Conservation (phyloP, 1,140 invertebrate genomes). For the Steinernema khuongi region DNA sequence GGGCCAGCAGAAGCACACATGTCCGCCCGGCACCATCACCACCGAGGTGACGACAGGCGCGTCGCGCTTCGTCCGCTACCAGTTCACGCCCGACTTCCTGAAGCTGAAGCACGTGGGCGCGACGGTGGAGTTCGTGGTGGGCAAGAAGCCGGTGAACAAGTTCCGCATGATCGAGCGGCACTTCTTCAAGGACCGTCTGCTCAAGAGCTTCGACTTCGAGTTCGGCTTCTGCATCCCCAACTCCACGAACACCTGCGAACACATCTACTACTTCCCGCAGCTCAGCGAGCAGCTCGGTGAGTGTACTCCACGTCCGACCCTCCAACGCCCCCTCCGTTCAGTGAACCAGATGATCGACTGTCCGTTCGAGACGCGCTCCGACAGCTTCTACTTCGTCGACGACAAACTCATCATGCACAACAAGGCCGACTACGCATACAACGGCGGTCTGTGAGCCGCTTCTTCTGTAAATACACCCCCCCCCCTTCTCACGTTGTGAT, state of each 20-base stretch:
- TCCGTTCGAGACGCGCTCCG: conserved; percentile 92
- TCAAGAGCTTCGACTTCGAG: conserved; percentile 99
- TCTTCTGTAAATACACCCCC: background rate
- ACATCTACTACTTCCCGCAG: conserved; percentile 95
- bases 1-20: background rate
- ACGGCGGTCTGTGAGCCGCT: conserved; percentile 60
- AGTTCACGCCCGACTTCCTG: conserved; percentile 90
- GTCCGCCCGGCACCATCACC: background rate
- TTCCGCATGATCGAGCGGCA: conserved; percentile 98
- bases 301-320: conserved; percentile 41
- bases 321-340: conserved; percentile 60
- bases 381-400: conserved; percentile 98
- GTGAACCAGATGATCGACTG: conserved; percentile 90
- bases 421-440: conserved; percentile 93
- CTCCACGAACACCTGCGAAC: conserved; percentile 93
- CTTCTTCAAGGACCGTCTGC: conserved; percentile 82
- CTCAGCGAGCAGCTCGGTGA: conserved; percentile 78
- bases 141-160: conserved; percentile 80
- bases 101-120: conserved; percentile 89
- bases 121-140: conserved; percentile 95
- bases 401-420: conserved; percentile 96
- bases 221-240: conserved; percentile 98
- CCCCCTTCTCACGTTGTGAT: background rate
- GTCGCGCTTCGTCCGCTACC: conserved; percentile 72
- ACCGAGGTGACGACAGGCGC: background rate